Percentiles rank a stretch among this genome's conserved stretches.
Conservation (phyloP, 2,797 vertebrate genomes). For the Moxostoma hubbsi region DNA sequence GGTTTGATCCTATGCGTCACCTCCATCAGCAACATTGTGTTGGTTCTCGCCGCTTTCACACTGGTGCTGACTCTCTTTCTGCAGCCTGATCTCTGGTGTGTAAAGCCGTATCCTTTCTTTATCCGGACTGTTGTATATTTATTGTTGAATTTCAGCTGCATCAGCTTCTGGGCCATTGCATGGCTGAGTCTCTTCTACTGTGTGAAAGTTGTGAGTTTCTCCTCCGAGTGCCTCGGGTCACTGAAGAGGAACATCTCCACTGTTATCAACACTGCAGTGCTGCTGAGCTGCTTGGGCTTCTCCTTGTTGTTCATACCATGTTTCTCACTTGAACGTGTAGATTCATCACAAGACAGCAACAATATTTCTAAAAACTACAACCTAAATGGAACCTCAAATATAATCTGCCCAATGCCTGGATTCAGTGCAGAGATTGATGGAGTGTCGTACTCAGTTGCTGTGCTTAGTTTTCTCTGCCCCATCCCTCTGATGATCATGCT, state of each 20-base stretch:
- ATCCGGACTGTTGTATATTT: constrained; percentile 6
- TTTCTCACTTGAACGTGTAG: constrained; percentile 17
- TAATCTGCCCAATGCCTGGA: not conserved
- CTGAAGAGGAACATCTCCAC: constrained; percentile 55
- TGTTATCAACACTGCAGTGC: constrained; percentile 42
- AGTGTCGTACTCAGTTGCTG: constrained; percentile 14
- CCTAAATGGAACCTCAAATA: not conserved
- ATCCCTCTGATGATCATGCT: constrained; percentile 59
- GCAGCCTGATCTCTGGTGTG: constrained; percentile 5
- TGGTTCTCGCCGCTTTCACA: constrained; percentile 34
- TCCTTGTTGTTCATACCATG: constrained; percentile 38
- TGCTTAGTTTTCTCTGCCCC: constrained; percentile 45
- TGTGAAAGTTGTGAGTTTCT: constrained; percentile 57
- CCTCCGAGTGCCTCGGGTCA: constrained; percentile 27
- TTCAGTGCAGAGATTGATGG: constrained; percentile 20
- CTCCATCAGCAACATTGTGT: constrained; percentile 51
- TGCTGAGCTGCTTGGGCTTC: constrained; percentile 37
- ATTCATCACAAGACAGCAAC: not conserved
- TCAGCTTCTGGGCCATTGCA: constrained; percentile 63
- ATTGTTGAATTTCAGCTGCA: constrained; percentile 48
- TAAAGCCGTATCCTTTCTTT: not conserved
- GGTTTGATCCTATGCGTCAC: constrained; percentile 50
- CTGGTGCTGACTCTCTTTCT: constrained; percentile 20
- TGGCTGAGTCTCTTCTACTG: constrained; percentile 62
- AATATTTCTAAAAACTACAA: not conserved